A percentile compares a stretch with the other conserved stretches of the same genome.
phyloP scores from a whole-genome alignment of 2,797 vertebrate species.

The Diceros bicornis region DNA sequence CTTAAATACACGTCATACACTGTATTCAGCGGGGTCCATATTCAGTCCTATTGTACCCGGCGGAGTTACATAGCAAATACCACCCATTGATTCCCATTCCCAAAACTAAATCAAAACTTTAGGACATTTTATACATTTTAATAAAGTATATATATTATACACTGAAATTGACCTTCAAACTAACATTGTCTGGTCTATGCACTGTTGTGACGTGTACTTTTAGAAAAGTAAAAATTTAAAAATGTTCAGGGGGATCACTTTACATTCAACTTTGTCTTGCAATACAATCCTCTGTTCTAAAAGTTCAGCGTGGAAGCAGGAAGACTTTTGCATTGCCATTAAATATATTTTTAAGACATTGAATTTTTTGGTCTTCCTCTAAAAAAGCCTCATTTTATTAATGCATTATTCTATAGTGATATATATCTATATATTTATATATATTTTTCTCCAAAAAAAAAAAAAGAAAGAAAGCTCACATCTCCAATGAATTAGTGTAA shows the following conservation, averaged over 20 bases:
- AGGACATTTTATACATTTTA: slow-evolving; percentile 84
- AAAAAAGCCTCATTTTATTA: slow-evolving; percentile 82
- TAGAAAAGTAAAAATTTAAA: slow-evolving; percentile 88
- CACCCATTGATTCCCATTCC: slow-evolving; percentile 87
- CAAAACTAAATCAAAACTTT: slow-evolving; percentile 85
- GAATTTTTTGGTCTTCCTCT: slow-evolving; percentile 86
- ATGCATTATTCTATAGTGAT: slow-evolving; percentile 86
- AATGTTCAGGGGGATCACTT: slow-evolving; percentile 86
- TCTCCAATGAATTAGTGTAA: slow-evolving; percentile 79
- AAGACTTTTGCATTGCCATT: slow-evolving; percentile 87
- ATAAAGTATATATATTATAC: slow-evolving; percentile 88
- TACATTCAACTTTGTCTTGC: slow-evolving; percentile 99
- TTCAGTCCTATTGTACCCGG: slow-evolving; percentile 91
- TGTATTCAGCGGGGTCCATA: slow-evolving; percentile 91
- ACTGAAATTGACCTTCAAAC: slow-evolving; percentile 80
- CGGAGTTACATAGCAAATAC: slow-evolving; percentile 87
- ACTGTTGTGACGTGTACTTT: slow-evolving; percentile 84
- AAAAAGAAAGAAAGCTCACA: slow-evolving; percentile 41
- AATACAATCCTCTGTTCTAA: slow-evolving; percentile 94
- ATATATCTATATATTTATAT: slow-evolving; percentile 83
- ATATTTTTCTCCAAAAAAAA: slow-evolving; percentile 73
- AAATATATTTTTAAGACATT: slow-evolving; percentile 84
- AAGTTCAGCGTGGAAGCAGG: slow-evolving; percentile 89
- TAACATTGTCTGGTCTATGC: slow-evolving; percentile 78
- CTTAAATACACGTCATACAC: slow-evolving; percentile 87